phyloP scores from a whole-genome alignment of 2,113 vertebrate species.

The Pachycephala philippinensis region DNA sequence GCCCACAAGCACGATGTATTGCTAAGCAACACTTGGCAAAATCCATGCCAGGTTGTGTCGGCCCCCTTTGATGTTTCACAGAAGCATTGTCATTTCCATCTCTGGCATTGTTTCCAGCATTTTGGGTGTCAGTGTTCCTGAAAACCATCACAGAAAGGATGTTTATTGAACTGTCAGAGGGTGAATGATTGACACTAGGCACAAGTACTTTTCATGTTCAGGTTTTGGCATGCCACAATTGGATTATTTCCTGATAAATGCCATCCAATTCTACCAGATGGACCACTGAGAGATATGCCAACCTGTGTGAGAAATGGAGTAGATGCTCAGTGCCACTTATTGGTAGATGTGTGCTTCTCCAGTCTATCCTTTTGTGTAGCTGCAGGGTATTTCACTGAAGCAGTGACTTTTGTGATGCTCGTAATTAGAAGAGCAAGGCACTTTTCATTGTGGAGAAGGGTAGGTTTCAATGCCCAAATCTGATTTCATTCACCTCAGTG shows the following conservation, averaged over 20 bases:
- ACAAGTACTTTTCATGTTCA: slow-evolving; percentile 71
- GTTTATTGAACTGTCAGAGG: slow-evolving; percentile 72
- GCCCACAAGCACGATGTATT: slow-evolving; percentile 29
- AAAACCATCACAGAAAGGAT: slow-evolving; percentile 70
- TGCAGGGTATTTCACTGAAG: slow-evolving; percentile 58
- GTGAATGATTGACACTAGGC: slow-evolving; percentile 72
- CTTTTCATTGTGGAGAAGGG: background rate
- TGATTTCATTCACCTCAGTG: background rate
- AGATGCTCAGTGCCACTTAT: slow-evolving; percentile 61
- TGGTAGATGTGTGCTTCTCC: slow-evolving; percentile 61
- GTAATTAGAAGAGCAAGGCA: slow-evolving; percentile 54
- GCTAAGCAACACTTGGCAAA: slow-evolving; percentile 70
- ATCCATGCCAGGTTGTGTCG: slow-evolving; percentile 39
- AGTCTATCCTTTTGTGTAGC: slow-evolving; percentile 62
- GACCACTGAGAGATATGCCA: slow-evolving; percentile 69
- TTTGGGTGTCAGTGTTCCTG: slow-evolving; percentile 59
- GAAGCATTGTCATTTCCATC: slow-evolving; percentile 56
- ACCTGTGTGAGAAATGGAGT: slow-evolving; percentile 58
- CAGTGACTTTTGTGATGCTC: slow-evolving; percentile 48
- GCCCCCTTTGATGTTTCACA: slow-evolving; percentile 56
- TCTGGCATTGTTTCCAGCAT: slow-evolving; percentile 66
- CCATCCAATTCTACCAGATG: slow-evolving; percentile 71
- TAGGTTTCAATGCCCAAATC: slow-evolving; percentile 1
- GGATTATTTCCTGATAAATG: slow-evolving; percentile 75
- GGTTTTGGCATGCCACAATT: slow-evolving; percentile 72